Percentiles rank a stretch among this genome's conserved stretches.
These are phyloP conservation scores for Mesorhabditis spiculigera DNA, from an alignment of 2,888 invertebrate genomes.

Conservation along the genomic window DNA sequence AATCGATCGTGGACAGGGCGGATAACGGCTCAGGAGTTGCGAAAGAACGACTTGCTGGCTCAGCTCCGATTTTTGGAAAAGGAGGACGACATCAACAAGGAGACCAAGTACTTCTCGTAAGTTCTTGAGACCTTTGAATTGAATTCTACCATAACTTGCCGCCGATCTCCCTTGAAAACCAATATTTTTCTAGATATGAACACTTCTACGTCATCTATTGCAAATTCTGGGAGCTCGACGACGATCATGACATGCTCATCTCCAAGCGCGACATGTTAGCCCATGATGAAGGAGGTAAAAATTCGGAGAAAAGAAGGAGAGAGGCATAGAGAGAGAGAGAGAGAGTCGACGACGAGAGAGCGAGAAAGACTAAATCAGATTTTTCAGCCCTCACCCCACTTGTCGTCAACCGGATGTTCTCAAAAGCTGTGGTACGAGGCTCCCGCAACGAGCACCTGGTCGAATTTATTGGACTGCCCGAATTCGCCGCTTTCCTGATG, in stretches of 20 bases:
- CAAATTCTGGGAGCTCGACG: constrained; percentile 99
- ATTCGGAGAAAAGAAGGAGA: not conserved
- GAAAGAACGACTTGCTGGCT: constrained; percentile 75
- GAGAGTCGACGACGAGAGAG: not conserved
- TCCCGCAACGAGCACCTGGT: constrained; percentile 12
- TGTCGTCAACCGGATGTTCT: constrained; percentile 94
- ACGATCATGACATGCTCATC: constrained; percentile 94
- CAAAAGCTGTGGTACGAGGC: constrained; percentile 75
- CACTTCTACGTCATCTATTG: constrained; percentile 99
- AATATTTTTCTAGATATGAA: constrained; percentile 77
- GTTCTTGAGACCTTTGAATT: constrained; percentile 66
- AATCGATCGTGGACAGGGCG: constrained; percentile 94
- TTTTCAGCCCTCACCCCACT: constrained; percentile 82
- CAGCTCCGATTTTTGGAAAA: constrained; percentile 39
- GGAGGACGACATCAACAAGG: constrained; percentile 49
- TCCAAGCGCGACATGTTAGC: constrained; percentile 79
- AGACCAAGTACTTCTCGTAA: constrained; percentile 35
- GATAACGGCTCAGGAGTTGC: constrained; percentile 81
- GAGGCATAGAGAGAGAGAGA: not conserved
- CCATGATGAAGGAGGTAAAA: constrained; percentile 86
- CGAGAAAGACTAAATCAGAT: not conserved
- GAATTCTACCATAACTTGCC: constrained; percentile 66
- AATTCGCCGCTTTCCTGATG: constrained; percentile 97
- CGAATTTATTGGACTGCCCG: constrained; percentile 84
- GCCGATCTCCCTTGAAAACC: constrained; percentile 81